Evolutionary conservation across 2,888 invertebrate species (phyloP).

Genomic region (Lochmaea crataegi): DNA sequence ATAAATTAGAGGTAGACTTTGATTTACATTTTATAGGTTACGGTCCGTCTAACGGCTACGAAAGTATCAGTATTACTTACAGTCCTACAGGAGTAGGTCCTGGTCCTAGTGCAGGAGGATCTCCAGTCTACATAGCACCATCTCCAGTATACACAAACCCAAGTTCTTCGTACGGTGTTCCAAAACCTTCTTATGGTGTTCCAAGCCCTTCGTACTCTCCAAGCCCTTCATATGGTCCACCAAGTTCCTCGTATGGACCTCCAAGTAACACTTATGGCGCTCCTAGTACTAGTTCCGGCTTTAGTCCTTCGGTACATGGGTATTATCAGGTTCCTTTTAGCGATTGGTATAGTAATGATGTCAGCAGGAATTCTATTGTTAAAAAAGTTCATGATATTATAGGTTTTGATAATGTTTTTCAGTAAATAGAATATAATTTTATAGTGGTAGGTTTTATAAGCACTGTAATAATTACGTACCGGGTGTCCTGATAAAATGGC

Average conservation of each 20-base stretch:
- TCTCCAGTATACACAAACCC: constrained; percentile 22
- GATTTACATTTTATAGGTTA: constrained; percentile 51
- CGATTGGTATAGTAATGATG: constrained; percentile 52
- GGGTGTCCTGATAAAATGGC: too few relatives aligned
- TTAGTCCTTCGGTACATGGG: constrained; percentile 33
- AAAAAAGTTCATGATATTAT: constrained; percentile 54
- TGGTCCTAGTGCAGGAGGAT: constrained; percentile 18
- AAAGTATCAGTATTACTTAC: constrained; percentile 61
- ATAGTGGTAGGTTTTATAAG: too few relatives aligned
- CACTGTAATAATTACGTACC: too few relatives aligned
- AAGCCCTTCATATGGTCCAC: constrained; percentile 33
- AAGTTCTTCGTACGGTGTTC: constrained; percentile 26
- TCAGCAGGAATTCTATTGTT: constrained; percentile 51
- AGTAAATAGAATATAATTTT: not conserved
- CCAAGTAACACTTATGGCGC: constrained; percentile 39
- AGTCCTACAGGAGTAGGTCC: constrained; percentile 50
- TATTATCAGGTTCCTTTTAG: constrained; percentile 49
- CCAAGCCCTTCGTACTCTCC: constrained; percentile 29
- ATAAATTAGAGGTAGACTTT: not conserved
- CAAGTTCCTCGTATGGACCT: constrained; percentile 42
- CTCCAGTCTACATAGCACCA: constrained; percentile 28
- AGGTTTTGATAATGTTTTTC: constrained; percentile 44
- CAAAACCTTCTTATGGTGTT: constrained; percentile 21
- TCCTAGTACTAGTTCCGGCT: constrained; percentile 37
- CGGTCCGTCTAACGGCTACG: constrained; percentile 61